Evolutionary conservation across 2,888 invertebrate genomes (phyloP).

Genomic region (Synanthedon vespiformis): DNA sequence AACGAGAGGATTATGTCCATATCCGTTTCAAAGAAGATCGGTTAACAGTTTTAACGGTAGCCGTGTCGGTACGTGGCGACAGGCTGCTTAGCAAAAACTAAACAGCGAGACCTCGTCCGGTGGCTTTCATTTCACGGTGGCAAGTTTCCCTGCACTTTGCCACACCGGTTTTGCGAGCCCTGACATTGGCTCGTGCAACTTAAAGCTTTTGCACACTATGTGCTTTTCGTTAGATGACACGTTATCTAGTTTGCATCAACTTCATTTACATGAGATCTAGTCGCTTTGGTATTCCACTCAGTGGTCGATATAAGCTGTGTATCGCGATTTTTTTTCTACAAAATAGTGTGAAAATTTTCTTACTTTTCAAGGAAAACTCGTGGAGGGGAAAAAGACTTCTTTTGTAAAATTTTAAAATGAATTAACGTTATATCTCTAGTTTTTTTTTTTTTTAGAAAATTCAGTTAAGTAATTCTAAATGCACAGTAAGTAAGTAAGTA

Average conservation of each 20-base stretch:
- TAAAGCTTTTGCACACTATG: background rate
- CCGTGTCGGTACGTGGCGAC: conserved; percentile 19
- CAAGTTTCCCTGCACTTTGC: conserved; percentile 36
- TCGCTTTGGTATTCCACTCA: too few species aligned
- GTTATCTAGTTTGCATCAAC: background rate
- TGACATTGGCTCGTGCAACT: conserved; percentile 21
- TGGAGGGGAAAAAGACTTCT: too few species aligned
- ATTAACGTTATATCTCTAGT: too few species aligned
- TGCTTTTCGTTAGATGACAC: background rate
- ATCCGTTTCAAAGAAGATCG: background rate
- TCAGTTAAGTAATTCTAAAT: too few species aligned
- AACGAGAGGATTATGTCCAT: background rate
- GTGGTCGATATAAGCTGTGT: too few species aligned
- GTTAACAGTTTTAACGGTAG: conserved; percentile 5
- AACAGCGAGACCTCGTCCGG: background rate
- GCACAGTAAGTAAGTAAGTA: too few species aligned
- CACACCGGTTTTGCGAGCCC: conserved; percentile 31
- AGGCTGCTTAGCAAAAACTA: conserved; percentile 26
- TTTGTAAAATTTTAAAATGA: too few species aligned
- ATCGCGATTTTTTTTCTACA: too few species aligned
- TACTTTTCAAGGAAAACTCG: too few species aligned
- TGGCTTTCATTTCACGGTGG: conserved; percentile 35
- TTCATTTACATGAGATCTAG: too few species aligned
- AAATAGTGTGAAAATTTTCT: too few species aligned
- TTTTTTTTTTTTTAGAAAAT: too few species aligned